A percentile compares a stretch with the other conserved stretches of the same genome.
Evolutionary conservation across 2,113 vertebrate species (phyloP).

Genomic region (Brienomyrus brachyistius): DNA sequence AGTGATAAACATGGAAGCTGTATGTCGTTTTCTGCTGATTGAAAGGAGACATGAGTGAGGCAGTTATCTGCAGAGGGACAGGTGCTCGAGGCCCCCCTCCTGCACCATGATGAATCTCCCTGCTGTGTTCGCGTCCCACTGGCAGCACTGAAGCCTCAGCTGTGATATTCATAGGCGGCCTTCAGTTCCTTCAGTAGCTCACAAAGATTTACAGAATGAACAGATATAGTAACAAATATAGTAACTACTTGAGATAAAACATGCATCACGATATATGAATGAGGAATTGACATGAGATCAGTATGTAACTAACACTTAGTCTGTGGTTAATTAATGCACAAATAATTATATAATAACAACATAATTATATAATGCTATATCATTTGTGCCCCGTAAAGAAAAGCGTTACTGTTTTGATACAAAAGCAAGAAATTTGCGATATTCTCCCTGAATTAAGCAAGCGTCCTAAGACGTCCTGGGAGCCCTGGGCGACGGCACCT

Average conservation of each 20-base stretch:
- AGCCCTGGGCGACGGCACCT: rapidly evolving
- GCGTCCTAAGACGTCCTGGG: background rate
- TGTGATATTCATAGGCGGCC: too few species aligned
- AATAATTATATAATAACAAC: background rate
- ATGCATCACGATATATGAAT: background rate
- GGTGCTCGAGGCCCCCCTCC: too few species aligned
- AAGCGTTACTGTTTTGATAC: background rate
- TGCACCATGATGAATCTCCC: too few species aligned
- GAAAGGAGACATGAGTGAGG: too few species aligned
- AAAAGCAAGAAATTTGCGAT: background rate
- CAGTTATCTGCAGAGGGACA: too few species aligned
- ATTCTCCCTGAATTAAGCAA: background rate
- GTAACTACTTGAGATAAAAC: background rate
- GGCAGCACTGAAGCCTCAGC: too few species aligned
- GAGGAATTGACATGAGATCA: background rate
- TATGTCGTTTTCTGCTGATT: background rate
- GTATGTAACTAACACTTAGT: background rate
- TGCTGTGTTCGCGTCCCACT: too few species aligned
- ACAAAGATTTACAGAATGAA: too few species aligned
- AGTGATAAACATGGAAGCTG: background rate
- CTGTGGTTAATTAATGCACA: background rate
- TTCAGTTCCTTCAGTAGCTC: too few species aligned
- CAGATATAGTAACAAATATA: background rate
- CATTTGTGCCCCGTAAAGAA: background rate
- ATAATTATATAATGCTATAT: background rate